Conservation (phyloP, 2,797 vertebrate genomes). For the Sylvia borin region DNA sequence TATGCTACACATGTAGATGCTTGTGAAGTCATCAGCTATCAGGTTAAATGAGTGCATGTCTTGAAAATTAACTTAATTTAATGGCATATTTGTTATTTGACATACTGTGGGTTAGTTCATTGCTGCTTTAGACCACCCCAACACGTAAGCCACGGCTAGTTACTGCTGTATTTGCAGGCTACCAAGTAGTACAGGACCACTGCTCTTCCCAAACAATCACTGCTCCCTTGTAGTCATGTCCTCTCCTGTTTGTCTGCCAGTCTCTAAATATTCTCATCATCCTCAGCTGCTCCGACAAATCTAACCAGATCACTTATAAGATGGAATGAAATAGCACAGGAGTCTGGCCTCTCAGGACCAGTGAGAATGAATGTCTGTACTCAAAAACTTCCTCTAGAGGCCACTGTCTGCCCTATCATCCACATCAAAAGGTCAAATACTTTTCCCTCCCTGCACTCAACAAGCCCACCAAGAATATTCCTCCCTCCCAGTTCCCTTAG, state of each 20-base stretch:
- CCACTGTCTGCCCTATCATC: conserved; percentile 42
- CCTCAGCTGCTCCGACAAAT: background rate
- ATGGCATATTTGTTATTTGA: background rate
- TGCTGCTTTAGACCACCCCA: background rate
- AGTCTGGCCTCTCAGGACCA: background rate
- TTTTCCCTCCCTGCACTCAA: background rate
- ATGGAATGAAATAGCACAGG: background rate
- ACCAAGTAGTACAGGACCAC: background rate
- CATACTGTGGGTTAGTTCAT: background rate
- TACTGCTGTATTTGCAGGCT: background rate
- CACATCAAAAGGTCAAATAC: background rate
- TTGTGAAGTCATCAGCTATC: background rate
- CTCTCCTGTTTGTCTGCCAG: background rate
- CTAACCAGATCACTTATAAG: background rate
- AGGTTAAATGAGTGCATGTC: background rate
- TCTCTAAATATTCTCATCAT: background rate
- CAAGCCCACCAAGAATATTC: background rate
- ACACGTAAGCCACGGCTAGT: background rate
- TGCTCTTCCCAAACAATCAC: background rate
- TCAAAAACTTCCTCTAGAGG: conserved; percentile 47
- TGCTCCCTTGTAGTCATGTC: background rate
- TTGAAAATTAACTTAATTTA: background rate
- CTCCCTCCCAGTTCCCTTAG: background rate
- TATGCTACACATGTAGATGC: background rate
- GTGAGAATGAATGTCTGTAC: background rate